These are phyloP conservation scores for Drosophila emarginata DNA, from an alignment of 2,888 invertebrate species.

Conservation along the genomic window DNA sequence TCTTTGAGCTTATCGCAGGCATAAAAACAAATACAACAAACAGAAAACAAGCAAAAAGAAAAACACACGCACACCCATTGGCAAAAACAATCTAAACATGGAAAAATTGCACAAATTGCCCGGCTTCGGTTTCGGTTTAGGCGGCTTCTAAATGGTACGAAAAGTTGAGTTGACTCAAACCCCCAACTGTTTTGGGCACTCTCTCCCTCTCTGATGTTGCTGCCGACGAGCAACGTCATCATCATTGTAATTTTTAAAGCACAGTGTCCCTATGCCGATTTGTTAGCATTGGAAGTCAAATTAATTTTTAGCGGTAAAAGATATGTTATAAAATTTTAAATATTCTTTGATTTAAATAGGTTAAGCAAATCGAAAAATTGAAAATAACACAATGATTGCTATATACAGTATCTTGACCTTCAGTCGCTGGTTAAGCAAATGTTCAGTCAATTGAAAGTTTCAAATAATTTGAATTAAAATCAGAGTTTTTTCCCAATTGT, in stretches of 20 bases:
- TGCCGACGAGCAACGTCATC: neutral
- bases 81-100: slow-evolving; percentile 70
- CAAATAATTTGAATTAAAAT: no score
- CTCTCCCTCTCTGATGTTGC: neutral
- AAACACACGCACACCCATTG: slow-evolving; percentile 39
- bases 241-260: neutral
- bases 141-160: slow-evolving; percentile 53
- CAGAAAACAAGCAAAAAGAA: slow-evolving; percentile 28
- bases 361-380: no score
- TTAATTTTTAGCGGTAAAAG: neutral
- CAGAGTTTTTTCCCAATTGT: no score
- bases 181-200: slow-evolving; percentile 8
- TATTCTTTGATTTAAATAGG: no score
- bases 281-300: neutral
- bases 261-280: neutral
- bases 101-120: slow-evolving; percentile 74
- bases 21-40: slow-evolving; percentile 58
- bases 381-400: no score
- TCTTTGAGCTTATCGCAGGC: slow-evolving; percentile 73
- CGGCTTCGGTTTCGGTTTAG: slow-evolving; percentile 55
- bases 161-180: slow-evolving; percentile 35
- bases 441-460: no score
- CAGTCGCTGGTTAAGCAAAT: no score
- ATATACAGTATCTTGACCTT: no score
- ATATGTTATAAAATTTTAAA: no score